These are phyloP conservation scores for Drosophila ustulata DNA, from an alignment of 2,888 invertebrate species.

Conservation along the genomic window DNA sequence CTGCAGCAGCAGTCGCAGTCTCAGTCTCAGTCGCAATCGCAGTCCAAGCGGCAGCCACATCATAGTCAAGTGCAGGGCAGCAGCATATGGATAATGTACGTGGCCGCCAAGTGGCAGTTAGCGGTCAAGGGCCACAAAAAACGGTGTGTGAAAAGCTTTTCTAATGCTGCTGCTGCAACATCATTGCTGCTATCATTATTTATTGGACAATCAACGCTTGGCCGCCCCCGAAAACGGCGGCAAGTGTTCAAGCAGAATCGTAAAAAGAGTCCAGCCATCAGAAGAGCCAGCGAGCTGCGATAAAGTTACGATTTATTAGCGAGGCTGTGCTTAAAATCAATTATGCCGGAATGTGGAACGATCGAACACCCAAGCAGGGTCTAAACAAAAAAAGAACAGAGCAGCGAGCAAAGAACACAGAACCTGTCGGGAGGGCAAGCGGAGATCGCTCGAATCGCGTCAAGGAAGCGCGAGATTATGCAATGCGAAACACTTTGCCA, in stretches of 20 bases:
- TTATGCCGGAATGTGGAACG: conserved; percentile 84
- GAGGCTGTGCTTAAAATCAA: conserved; percentile 83
- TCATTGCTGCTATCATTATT: conserved; percentile 71
- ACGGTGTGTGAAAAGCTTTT: conserved; percentile 50
- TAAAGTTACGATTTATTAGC: conserved; percentile 84
- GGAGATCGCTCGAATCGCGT: conserved; percentile 31
- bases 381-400: conserved; percentile 26
- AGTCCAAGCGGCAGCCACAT: conserved; percentile 30
- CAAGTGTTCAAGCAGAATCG: conserved; percentile 33
- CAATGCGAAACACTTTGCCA: conserved; percentile 77
- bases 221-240: conserved; percentile 47
- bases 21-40: conserved; percentile 6
- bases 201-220: conserved; percentile 60
- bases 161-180: conserved; percentile 22
- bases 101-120: conserved; percentile 50
- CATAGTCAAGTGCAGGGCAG: conserved; percentile 71
- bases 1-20: conserved; percentile 35
- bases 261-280: conserved; percentile 21
- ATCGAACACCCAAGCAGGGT: conserved; percentile 72
- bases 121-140: conserved; percentile 56
- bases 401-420: conserved; percentile 27
- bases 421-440: conserved; percentile 9
- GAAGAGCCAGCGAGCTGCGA: conserved; percentile 56
- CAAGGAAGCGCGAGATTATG: conserved; percentile 73
- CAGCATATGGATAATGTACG: conserved; percentile 64